These are phyloP conservation scores for Autographa pulchrina DNA, from an alignment of 2,888 invertebrate species.

Conservation along the genomic window DNA sequence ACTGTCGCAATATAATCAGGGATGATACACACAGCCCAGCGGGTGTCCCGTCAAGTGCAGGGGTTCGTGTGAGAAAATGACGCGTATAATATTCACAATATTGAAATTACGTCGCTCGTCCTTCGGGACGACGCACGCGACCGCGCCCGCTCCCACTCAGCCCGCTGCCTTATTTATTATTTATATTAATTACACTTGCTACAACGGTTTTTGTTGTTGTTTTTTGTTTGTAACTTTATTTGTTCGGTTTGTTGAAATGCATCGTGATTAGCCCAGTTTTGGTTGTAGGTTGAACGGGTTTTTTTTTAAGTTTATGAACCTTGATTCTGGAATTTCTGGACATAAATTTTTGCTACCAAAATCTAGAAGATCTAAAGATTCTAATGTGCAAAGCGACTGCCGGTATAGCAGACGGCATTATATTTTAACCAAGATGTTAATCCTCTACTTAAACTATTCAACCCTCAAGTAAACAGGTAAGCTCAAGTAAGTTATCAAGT, in stretches of 20 bases:
- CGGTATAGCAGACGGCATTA: no score
- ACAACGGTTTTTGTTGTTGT: slow-evolving; percentile 69
- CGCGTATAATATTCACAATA: slow-evolving; percentile 83
- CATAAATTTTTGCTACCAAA: no score
- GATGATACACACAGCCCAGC: slow-evolving; percentile 51
- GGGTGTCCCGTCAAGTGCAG: slow-evolving; percentile 68
- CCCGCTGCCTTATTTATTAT: slow-evolving; percentile 81
- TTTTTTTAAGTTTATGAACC: no score
- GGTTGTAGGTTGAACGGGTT: slow-evolving; percentile 11
- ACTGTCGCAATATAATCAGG: slow-evolving; percentile 32
- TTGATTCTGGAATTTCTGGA: no score
- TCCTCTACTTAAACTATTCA: neutral
- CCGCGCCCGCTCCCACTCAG: slow-evolving; percentile 66
- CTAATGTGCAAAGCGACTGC: no score
- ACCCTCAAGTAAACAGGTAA: neutral
- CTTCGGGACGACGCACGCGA: slow-evolving; percentile 71
- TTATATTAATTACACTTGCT: slow-evolving; percentile 80
- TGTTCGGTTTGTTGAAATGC: slow-evolving; percentile 31
- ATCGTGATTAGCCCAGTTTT: slow-evolving; percentile 30
- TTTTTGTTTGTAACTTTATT: slow-evolving; percentile 55
- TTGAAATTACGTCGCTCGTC: slow-evolving; percentile 73
- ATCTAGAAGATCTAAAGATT: no score
- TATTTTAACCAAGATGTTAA: neutral
- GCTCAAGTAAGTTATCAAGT: no score
- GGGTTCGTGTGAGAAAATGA: slow-evolving; percentile 81